Base-by-base conservation (phyloP, 2,888 invertebrate genomes). In the Eudasyphora cyanicolor region DNA sequence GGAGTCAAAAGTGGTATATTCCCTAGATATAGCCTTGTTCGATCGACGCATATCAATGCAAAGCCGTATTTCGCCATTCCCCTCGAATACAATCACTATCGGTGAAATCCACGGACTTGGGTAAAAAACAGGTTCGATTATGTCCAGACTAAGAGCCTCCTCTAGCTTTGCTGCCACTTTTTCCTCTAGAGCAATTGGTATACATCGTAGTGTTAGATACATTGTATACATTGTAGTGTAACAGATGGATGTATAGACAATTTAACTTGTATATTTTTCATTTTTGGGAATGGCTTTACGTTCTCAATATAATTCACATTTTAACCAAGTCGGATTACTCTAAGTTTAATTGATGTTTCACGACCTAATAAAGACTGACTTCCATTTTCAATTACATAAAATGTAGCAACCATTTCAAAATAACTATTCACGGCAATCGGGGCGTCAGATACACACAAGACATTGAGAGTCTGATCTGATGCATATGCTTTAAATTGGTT, bases 101-200 rank as follows among this genome's bases (percentile, higher is more conserved):
- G 89, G 87, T 84, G 90, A 88, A 79, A 91, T 86, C 89, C 90
- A 91, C 24, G 79, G 51, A 67, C 88, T 88, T 29, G 89, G 88
- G 38, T 86, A 88, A 27, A 71, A 78, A 10, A 90, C 89, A 70
- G 82, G 84, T 85, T 90, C 89, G 27, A 90, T 90, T 38, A 90
- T 89, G 45, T 88, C 88, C 10, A 35, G 32, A 7, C 79, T 69
- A 32, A 86, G 64, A n/a, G 86, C 85, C 27, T 69, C 69, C 21
- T 32, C 29, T 32, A 62, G 71, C 29, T n/a, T 49, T 70, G 32
- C 89, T n/a, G n/a, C n/a, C n/a, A n/a, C n/a, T n/a, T n/a, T n/a
- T n/a, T n/a, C n/a, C n/a, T n/a, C n/a, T n/a, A n/a, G n/a, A n/a
- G n/a, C n/a, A n/a, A n/a, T n/a, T n/a, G n/a, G n/a, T n/a, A n/a